Conservation (phyloP, 1,140 invertebrate species). For the Carposina sasakii region DNA sequence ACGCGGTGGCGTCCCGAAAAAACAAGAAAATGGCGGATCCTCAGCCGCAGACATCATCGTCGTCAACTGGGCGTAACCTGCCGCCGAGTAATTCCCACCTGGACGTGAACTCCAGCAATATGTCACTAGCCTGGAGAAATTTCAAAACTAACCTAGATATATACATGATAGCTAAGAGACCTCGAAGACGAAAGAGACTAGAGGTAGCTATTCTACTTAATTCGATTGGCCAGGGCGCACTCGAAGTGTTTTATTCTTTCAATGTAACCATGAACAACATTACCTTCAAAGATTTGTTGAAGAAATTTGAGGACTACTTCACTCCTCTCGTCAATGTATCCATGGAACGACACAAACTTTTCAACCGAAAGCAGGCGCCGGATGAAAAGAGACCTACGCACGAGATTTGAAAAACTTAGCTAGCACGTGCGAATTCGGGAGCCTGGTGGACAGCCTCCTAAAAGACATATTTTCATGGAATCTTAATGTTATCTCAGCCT, state of each 20-base stretch:
- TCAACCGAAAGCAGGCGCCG: slow-evolving; percentile 2
- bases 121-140: not conserved
- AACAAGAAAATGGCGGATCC: no score
- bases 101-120: not conserved
- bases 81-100: no score
- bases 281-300: not conserved
- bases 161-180: not conserved
- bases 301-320: slow-evolving; percentile 1
- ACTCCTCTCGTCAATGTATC: slow-evolving; percentile 5
- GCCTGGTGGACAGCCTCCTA: no score
- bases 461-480: no score
- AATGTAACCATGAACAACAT: no score
- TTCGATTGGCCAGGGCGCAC: not conserved
- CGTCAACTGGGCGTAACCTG: no score
- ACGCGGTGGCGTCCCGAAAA: no score
- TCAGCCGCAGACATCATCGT: no score
- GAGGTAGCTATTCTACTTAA: not conserved
- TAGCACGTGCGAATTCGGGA: no score
- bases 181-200: not conserved
- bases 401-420: slow-evolving; percentile 9
- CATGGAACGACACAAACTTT: slow-evolving; percentile 6
- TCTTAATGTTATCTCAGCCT: no score
- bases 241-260: no score
- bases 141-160: not conserved
- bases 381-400: slow-evolving; percentile 5